A percentile compares a stretch with the other conserved stretches of the same genome.
Conservation (phyloP, 2,888 invertebrate species). For the Drosophila phalerata region DNA sequence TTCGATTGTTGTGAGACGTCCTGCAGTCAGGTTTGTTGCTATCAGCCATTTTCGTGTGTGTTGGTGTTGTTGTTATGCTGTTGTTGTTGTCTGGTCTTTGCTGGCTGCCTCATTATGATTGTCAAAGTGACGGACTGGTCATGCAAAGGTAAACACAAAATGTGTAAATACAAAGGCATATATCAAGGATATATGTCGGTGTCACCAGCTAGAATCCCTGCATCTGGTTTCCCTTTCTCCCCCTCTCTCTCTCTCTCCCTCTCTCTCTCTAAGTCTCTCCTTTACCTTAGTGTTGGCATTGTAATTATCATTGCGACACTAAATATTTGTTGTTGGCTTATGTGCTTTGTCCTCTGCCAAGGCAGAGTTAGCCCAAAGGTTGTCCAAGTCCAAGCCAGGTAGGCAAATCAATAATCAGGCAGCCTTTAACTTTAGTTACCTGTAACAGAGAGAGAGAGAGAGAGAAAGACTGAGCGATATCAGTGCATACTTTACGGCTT, state of each 20-base stretch:
- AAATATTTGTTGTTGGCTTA: conserved; percentile 79
- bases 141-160: conserved; percentile 78
- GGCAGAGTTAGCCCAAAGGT: conserved; percentile 3
- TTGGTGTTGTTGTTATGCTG: conserved; percentile 21
- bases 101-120: conserved; percentile 76
- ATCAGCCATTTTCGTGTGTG: conserved; percentile 68
- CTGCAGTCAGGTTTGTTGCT: conserved; percentile 75
- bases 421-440: conserved; percentile 27
- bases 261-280: neutral
- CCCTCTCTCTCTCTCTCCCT: neutral
- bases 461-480: conserved; percentile 21
- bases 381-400: conserved; percentile 4
- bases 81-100: conserved; percentile 40
- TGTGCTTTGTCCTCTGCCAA: conserved; percentile 64
- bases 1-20: conserved; percentile 46
- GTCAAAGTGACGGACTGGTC: conserved; percentile 81
- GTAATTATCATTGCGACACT: conserved; percentile 81
- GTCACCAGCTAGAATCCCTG: conserved; percentile 32
- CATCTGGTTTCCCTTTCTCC: neutral
- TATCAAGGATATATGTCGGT: conserved; percentile 55
- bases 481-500: conserved; percentile 71
- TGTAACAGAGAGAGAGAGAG: neutral
- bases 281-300: conserved; percentile 59
- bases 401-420: conserved; percentile 67
- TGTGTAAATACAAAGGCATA: conserved; percentile 75